Base-by-base conservation (phyloP, 2,888 invertebrate species). In the Abrostola tripartita region DNA sequence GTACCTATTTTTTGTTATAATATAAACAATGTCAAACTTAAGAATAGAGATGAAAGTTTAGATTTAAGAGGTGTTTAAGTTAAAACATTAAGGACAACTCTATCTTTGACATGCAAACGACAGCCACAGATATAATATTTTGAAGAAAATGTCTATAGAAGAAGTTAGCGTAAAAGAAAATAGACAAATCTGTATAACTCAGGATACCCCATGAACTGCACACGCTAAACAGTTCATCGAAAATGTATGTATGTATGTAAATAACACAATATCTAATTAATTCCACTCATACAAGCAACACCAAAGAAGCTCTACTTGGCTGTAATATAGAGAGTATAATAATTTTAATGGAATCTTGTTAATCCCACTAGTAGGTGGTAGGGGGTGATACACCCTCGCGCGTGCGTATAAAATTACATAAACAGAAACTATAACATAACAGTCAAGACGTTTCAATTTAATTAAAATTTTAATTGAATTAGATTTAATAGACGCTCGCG, bases 321-420 rank as follows among this genome's bases (percentile, higher is more conserved):
- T 47, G 51, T 74, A 80, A 79, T 75, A 80, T 66, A 72, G 74
- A 65, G 74, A 71, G 75, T 82, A 86, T 88, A 87, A 88, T 87
- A 88, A 91, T 90, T 92, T 91, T 91, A 91, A 91, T 90, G 88
- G 90, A 88, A 90, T 89, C 90, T 83, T 84, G 89, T 88, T 91
- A 90, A 90, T 89, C 90, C 89, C 78, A 61, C 68, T 56, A 53
- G 57, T 57, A 47, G 61, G 61, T 54, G 61, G 50, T 50, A 66
- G 68, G 65, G 63, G 51, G 61, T 67, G 58, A 58, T 37, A 12
- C 61, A 61, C 59, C 61, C 66, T 57, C 58, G 68, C 66, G 66
- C 68, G 71, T 70, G 78, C 78, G 85, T 85, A 83, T 86, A 87
- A 86, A 87, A 87, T 87, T 87, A 87, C 86, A 81, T 82, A 82